Evolutionary conservation across 2,888 invertebrate genomes (phyloP).

Genomic region (Acronicta leporina): DNA sequence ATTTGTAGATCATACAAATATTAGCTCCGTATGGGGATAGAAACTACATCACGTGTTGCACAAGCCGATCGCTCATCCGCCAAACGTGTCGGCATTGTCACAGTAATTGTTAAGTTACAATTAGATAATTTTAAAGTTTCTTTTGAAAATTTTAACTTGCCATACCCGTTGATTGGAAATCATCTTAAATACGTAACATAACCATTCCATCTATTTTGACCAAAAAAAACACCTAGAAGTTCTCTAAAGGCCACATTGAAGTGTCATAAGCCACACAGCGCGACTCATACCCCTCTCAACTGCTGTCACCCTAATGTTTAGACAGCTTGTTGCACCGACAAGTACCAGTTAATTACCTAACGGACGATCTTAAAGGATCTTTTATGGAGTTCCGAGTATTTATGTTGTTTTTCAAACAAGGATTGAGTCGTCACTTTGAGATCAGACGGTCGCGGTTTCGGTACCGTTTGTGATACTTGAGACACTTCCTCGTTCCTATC

Average conservation of each 20-base stretch:
- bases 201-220: background rate
- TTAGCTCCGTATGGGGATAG: too few species aligned
- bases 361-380: slow-evolving; percentile 50
- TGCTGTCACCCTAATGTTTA: slow-evolving; percentile 48
- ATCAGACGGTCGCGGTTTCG: slow-evolving; percentile 40
- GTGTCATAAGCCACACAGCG: slow-evolving; percentile 24
- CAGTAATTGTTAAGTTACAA: too few species aligned
- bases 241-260: background rate
- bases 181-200: too few species aligned
- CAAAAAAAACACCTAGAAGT: background rate
- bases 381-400: slow-evolving; percentile 59
- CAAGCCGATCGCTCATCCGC: too few species aligned
- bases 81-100: too few species aligned
- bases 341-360: slow-evolving; percentile 52
- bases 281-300: slow-evolving; percentile 11
- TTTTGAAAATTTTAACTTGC: too few species aligned
- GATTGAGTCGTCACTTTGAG: slow-evolving; percentile 55
- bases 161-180: too few species aligned
- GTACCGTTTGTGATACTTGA: slow-evolving; percentile 36
- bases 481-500: slow-evolving; percentile 33
- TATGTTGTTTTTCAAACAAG: slow-evolving; percentile 51
- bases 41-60: too few species aligned
- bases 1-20: too few species aligned
- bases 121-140: too few species aligned
- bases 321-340: slow-evolving; percentile 56